Percentiles rank a stretch among this genome's conserved stretches.
Evolutionary conservation across 2,113 vertebrate genomes (phyloP).

Genomic region (Pycnonotus jocosus): DNA sequence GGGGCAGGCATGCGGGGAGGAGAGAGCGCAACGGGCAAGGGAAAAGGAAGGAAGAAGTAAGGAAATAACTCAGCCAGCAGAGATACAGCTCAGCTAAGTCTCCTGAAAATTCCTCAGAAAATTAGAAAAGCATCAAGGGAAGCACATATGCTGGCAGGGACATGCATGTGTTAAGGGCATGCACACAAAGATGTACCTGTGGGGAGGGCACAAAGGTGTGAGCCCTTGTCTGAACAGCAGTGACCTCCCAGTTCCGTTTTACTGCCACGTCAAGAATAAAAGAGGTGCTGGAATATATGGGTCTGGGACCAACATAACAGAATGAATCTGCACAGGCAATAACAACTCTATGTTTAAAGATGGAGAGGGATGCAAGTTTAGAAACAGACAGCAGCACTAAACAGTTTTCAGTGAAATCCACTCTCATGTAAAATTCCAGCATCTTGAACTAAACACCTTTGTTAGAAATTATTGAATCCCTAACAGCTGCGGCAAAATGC

Average conservation of each 20-base stretch:
- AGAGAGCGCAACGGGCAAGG: not conserved
- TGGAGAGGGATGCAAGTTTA: not conserved
- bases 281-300: not conserved
- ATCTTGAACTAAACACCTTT: not conserved
- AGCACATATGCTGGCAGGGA: accelerated
- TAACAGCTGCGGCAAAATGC: not conserved
- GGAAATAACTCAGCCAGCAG: not conserved
- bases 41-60: not conserved
- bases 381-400: not conserved
- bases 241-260: not conserved
- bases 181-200: no score
- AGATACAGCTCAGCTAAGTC: not conserved
- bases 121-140: not conserved
- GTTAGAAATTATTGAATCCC: not conserved
- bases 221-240: not conserved
- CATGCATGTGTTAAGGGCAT: accelerated
- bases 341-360: not conserved
- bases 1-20: not conserved
- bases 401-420: not conserved
- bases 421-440: not conserved
- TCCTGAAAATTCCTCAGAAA: not conserved
- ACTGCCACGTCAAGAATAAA: not conserved
- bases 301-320: not conserved
- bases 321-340: not conserved
- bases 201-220: not conserved